These are phyloP conservation scores for Cylloceria caligata DNA, from an alignment of 2,888 invertebrate species.

Conservation along the genomic window DNA sequence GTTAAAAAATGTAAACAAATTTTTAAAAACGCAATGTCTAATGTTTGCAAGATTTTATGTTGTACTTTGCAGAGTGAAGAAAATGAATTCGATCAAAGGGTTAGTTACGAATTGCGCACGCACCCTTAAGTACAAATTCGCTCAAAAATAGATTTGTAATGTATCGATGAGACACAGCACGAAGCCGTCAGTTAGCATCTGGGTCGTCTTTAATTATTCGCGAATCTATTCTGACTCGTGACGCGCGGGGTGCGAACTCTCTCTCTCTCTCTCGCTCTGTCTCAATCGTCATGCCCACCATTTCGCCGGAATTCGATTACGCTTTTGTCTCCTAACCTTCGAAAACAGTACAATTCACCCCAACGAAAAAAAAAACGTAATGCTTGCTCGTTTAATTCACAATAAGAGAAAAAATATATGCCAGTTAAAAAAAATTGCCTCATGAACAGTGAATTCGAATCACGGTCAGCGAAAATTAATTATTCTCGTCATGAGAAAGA, in stretches of 20 bases:
- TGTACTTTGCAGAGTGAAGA: neutral
- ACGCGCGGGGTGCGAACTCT: slow-evolving; percentile 65
- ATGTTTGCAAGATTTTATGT: neutral
- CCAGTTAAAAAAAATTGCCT: slow-evolving; percentile 12
- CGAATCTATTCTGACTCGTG: slow-evolving; percentile 74
- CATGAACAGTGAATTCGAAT: slow-evolving; percentile 30
- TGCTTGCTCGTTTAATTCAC: neutral
- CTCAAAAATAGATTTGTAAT: slow-evolving; percentile 19
- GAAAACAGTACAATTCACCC: neutral
- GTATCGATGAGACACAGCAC: slow-evolving; percentile 42
- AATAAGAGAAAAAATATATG: neutral
- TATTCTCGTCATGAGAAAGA: slow-evolving; percentile 47
- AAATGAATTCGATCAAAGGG: neutral
- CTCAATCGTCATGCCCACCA: slow-evolving; percentile 36
- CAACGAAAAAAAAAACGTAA: neutral
- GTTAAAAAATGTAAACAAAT: neutral
- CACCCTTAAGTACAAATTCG: slow-evolving; percentile 9
- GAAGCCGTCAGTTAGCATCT: slow-evolving; percentile 71
- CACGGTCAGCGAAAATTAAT: slow-evolving; percentile 49
- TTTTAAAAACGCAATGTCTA: neutral
- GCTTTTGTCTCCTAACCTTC: slow-evolving; percentile 47
- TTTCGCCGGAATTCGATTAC: slow-evolving; percentile 67
- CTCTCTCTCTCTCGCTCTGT: slow-evolving; percentile 17
- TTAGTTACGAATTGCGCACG: slow-evolving; percentile 2
- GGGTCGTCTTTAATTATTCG: slow-evolving; percentile 77